phyloP scores from a whole-genome alignment of 1,140 invertebrate genomes.

The Calephelis nemesis region DNA sequence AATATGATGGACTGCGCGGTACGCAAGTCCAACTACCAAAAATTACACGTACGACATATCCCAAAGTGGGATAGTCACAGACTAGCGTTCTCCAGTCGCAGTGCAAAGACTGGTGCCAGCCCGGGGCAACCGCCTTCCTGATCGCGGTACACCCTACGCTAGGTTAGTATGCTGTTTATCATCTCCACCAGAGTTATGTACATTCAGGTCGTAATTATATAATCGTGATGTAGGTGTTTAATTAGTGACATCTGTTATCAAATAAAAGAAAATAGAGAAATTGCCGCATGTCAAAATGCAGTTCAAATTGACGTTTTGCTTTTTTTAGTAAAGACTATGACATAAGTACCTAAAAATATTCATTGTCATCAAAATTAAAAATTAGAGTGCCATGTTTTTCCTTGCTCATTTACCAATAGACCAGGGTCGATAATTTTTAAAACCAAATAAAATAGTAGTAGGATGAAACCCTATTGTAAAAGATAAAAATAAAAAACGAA shows the following conservation, averaged over 20 bases:
- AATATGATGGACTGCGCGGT: constrained; percentile 50
- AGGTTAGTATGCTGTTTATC: constrained; percentile 73
- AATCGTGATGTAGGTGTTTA: constrained; percentile 45
- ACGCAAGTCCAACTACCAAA: constrained; percentile 78
- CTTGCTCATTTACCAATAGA: no score
- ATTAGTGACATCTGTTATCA: constrained; percentile 56
- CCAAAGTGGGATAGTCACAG: constrained; percentile 65
- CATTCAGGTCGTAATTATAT: constrained; percentile 33
- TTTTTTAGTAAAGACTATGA: no score
- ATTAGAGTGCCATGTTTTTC: no score
- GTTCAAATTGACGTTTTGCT: no score
- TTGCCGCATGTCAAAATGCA: no score
- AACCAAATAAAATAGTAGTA: no score
- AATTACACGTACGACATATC: constrained; percentile 77
- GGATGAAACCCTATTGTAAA: no score
- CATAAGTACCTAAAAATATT: no score
- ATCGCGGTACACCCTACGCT: constrained; percentile 79
- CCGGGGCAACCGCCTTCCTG: constrained; percentile 79
- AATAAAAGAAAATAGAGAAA: background rate
- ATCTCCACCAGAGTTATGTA: constrained; percentile 42
- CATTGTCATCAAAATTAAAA: no score
- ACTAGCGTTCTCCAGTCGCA: constrained; percentile 48
- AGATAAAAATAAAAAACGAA: no score
- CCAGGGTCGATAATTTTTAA: no score
- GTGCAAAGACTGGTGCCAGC: constrained; percentile 67